Evolutionary conservation across 2,888 invertebrate genomes (phyloP).

Genomic region (Pterostichus madidus): DNA sequence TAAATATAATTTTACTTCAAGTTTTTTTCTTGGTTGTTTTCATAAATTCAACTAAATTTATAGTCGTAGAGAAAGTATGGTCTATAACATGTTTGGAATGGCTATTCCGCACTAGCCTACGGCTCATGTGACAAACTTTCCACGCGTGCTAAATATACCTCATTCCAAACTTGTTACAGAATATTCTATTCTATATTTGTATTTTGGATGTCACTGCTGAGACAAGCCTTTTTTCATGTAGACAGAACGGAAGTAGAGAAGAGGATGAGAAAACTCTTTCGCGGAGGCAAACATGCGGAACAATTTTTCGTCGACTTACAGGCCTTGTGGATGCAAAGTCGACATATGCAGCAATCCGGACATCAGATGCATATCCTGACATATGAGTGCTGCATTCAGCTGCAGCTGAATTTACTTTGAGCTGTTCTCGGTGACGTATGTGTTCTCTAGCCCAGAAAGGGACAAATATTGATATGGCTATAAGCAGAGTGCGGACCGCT

Average conservation of each 20-base stretch:
- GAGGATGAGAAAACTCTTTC: conserved; percentile 31
- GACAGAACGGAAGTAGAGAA: neutral
- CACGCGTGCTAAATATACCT: no score
- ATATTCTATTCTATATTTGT: no score
- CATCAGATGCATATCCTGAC: conserved; percentile 55
- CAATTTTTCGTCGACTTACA: conserved; percentile 35
- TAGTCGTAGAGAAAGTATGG: no score
- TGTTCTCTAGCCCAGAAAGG: neutral
- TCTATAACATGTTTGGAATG: no score
- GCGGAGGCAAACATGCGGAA: conserved; percentile 4
- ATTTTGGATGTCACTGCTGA: no score
- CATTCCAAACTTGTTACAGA: no score
- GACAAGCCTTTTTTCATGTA: no score
- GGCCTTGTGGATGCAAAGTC: conserved; percentile 28
- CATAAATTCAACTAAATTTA: no score
- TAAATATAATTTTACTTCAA: no score
- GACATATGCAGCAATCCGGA: conserved; percentile 41
- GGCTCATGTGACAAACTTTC: no score
- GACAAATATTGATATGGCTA: conserved; percentile 58
- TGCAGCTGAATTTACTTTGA: conserved; percentile 52
- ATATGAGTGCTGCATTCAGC: conserved; percentile 14
- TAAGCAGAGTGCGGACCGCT: conserved; percentile 17
- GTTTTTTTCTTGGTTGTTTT: no score
- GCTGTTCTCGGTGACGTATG: conserved; percentile 32
- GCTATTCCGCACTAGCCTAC: no score